These are phyloP conservation scores for Chironomus riparius DNA, from an alignment of 2,888 invertebrate genomes.

Conservation along the genomic window DNA sequence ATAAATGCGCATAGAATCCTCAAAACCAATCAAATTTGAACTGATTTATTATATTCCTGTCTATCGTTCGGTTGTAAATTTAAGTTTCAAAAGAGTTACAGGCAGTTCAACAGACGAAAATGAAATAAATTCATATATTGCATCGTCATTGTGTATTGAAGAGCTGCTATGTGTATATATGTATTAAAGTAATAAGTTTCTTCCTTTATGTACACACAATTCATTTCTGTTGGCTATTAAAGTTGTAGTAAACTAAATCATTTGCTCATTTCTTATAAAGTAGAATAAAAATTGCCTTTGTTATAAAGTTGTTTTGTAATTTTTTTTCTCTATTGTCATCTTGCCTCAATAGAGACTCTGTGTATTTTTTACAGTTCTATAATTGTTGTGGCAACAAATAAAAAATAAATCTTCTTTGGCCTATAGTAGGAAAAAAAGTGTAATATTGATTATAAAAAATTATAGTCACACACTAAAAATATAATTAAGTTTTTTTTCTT, in stretches of 20 bases:
- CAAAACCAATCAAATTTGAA: too few relatives aligned
- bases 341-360: neutral
- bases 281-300: constrained; percentile 22
- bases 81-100: constrained; percentile 1
- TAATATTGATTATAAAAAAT: neutral
- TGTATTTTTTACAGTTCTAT: neutral
- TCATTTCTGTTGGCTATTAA: neutral
- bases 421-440: neutral
- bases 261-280: constrained; percentile 15
- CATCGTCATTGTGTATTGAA: constrained; percentile 19
- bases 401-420: neutral
- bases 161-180: neutral
- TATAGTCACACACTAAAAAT: neutral
- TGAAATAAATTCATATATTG: neutral
- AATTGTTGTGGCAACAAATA: neutral
- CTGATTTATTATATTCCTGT: too few relatives aligned
- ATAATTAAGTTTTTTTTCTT: neutral
- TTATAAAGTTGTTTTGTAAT: constrained; percentile 13
- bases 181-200: constrained; percentile 7
- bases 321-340: neutral
- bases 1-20: neutral
- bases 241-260: constrained; percentile 5
- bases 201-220: constrained; percentile 2
- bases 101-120: neutral
- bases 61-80: too few relatives aligned